phyloP scores from a whole-genome alignment of 2,797 vertebrate genomes.

The Capromys pilorides region DNA sequence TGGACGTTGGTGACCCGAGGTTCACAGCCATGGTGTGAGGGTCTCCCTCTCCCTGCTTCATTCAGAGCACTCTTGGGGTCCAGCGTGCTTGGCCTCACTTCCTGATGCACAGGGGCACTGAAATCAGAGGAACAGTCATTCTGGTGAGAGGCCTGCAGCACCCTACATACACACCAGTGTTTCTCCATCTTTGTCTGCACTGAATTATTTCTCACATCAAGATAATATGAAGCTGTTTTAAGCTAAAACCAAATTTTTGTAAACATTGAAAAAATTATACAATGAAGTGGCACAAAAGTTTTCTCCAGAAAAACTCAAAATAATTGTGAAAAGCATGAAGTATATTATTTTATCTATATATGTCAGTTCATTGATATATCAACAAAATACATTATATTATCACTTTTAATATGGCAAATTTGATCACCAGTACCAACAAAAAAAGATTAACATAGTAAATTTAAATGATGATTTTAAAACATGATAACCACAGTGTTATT shows the following conservation, averaged over 20 bases:
- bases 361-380: not conserved
- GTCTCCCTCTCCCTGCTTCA: constrained; percentile 14
- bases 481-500: not conserved
- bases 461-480: constrained; percentile 39
- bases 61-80: not conserved
- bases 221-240: not conserved
- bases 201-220: not conserved
- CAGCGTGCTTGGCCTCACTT: not conserved
- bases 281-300: not conserved
- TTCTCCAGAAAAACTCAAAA: not conserved
- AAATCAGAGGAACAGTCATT: constrained; percentile 42
- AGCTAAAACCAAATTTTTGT: constrained; percentile 31
- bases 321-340: not conserved
- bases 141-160: not conserved
- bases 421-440: too few species aligned
- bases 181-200: not conserved
- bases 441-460: not conserved
- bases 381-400: constrained; percentile 2
- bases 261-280: not conserved
- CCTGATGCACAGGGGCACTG: constrained; percentile 27
- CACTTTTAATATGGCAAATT: constrained; percentile 24
- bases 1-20: not conserved
- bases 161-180: not conserved
- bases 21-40: not conserved
- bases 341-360: not conserved